Percentiles rank a stretch among this genome's conserved stretches.
Evolutionary conservation across 1,140 invertebrate genomes (phyloP).

Genomic region (Spodoptera litura): DNA sequence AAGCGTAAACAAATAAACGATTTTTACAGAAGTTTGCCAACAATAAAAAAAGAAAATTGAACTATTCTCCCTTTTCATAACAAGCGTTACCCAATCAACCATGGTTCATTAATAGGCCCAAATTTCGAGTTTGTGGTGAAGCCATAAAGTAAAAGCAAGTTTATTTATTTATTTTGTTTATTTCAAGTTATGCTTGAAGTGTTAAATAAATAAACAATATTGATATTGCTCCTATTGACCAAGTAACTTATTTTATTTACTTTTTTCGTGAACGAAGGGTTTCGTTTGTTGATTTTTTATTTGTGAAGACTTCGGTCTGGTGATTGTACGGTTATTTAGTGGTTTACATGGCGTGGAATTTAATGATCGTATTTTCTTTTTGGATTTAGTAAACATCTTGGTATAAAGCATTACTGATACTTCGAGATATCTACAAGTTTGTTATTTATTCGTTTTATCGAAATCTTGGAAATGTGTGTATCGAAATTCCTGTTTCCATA

Average conservation of each 20-base stretch:
- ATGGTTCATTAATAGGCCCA: not conserved
- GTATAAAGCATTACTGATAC: too few species aligned
- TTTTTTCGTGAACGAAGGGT: not conserved
- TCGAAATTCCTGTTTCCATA: too few species aligned
- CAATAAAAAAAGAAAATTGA: not conserved
- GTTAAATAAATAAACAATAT: slow-evolving; percentile 17
- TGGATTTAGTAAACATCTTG: not conserved
- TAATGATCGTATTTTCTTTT: too few species aligned
- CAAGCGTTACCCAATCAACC: slow-evolving; percentile 3
- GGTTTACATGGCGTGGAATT: too few species aligned
- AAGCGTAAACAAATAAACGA: too few species aligned
- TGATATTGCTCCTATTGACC: slow-evolving; percentile 6
- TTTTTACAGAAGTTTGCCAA: too few species aligned
- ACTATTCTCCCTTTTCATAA: not conserved
- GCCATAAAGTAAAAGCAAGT: not conserved
- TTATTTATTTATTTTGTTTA: too few species aligned
- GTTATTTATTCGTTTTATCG: too few species aligned
- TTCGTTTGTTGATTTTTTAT: slow-evolving; percentile 1
- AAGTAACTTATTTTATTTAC: not conserved
- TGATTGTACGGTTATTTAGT: too few species aligned
- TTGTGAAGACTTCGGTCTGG: too few species aligned
- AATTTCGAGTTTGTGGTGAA: not conserved
- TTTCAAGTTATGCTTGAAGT: slow-evolving; percentile 1
- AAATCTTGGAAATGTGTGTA: too few species aligned
- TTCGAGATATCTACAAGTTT: too few species aligned